Evolutionary conservation across 1,140 invertebrate genomes (phyloP), one percentile per base, ranked within the genome.

Genomic region (Euborellia annulipes): DNA sequence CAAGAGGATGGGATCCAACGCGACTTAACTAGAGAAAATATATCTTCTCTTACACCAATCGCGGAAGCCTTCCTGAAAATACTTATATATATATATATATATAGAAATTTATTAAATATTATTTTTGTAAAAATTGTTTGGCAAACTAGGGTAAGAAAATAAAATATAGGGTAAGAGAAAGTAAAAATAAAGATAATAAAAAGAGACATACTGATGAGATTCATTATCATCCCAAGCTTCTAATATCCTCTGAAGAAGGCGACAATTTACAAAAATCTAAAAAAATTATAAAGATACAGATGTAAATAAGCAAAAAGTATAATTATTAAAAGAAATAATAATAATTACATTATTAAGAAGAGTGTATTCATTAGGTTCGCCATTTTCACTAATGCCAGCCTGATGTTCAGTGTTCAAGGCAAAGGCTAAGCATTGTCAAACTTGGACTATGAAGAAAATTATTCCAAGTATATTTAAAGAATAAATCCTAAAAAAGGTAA

Each of bases 401-500:
- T 49, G 47, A 23, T 52, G 58, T 47, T 59, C 54, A 36, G 56
- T 61, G 52, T 62, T 66, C 46, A 86, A 67, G 51, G 82, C 77
- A 62, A 76, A 70, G 42, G 68, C 64, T 45, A 90, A 66, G 57
- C 78, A 78, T 59, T 76, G 72, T 62, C 80, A 76, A 40, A 88
- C 80, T 69, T 87, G n/a, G 80, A 46, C 79, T 79, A 65, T 91
- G 88, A 52, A 91, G 67, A 65, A 91, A 90, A 68, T 88, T 92
- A 68, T 92, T 91, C 75, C 82, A 80, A 22, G 73, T 69, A 68
- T 81, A 87, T 58, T 73, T 70, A 62, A 89, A 85, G 71, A 85
- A 83, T 63, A 90, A 67, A 67, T 89, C 79, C 70, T 89, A 61
- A 39, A 81, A 65, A 54, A n/a, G n/a, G 67, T 46, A 52, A 52